These are phyloP conservation scores for Venusia cambrica DNA, from an alignment of 2,888 invertebrate genomes.

Conservation along the genomic window DNA sequence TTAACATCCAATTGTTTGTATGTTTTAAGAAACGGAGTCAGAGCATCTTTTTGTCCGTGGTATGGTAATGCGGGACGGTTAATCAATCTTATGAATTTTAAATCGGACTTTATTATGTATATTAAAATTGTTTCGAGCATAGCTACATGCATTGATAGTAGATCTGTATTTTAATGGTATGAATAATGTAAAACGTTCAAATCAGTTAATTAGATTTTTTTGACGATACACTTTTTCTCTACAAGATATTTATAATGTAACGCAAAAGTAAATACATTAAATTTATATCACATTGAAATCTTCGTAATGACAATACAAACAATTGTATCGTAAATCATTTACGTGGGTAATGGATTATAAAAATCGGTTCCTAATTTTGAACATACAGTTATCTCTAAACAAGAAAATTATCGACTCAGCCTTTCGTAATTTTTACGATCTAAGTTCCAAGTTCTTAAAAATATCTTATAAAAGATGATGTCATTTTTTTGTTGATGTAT, in stretches of 20 bases:
- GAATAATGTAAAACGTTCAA: conserved; percentile 13
- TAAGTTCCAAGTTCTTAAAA: no score
- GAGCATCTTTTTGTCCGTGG: conserved; percentile 46
- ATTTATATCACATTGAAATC: no score
- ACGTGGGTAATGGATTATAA: conserved; percentile 12
- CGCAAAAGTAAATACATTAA: no score
- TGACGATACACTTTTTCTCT: no score
- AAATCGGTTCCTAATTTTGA: conserved; percentile 38
- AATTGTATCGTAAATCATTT: not conserved
- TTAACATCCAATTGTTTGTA: conserved; percentile 70
- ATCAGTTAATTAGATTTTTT: no score
- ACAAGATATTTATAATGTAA: no score
- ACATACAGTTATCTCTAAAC: no score
- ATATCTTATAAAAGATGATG: no score
- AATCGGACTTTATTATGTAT: conserved; percentile 41
- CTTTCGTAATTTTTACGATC: no score
- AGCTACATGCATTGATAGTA: conserved; percentile 13
- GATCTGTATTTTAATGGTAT: conserved; percentile 17
- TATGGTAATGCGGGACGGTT: conserved; percentile 63
- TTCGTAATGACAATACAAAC: not conserved
- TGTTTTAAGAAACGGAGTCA: conserved; percentile 66
- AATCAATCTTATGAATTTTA: conserved; percentile 69
- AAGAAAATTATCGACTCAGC: no score
- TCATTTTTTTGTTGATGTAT: no score
- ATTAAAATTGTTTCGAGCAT: conserved; percentile 31